Base-by-base conservation (phyloP, 2,797 vertebrate genomes). In the Neosilurus hyrtlii region DNA sequence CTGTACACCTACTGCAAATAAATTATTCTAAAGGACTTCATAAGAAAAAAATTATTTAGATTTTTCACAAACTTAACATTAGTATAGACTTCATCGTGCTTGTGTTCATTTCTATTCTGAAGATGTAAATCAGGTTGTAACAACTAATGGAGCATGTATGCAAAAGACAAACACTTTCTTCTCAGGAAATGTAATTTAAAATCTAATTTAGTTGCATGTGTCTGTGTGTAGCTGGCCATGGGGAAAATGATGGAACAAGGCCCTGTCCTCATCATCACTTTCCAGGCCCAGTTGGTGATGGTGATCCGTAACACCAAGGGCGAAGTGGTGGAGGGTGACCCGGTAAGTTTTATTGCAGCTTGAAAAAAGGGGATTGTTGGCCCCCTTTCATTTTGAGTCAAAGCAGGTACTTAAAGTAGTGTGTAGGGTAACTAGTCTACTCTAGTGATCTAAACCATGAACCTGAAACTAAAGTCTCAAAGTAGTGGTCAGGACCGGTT, bases 191-290 rank as follows among this genome's bases (percentile, higher is more conserved):
- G 79, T 52, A 59, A 80, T 80, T 80, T 80, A 24, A 80, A 71
- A 70, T 68, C 54, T 70, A 71, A 80, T 70, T 80, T 14, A 43
- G 20, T 68, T 67, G 26, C 56, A 3, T 54, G 16, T 57, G 10
- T 78, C 15, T 26, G 54, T 72, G 43, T 54, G 65, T 91, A 99
- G 98, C 85, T 99, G 89, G 95, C 96, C 24, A 96, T 98, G 97
- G 97, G 97, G 62, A 99, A 99, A 93, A 97, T 98, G 95, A 99
- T 99, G 97, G 97, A 99, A 79, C 97, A 99, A 89, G 97, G 97
- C 0, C 97, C 97, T 0, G 97, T 99, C 54, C 89, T 99, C 73
- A 97, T 99, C 63, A 95, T 99, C 91, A 99, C 98, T 43, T 99
- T 99, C 90, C 97, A 98, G 90, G 97, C 97, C 80, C 97, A 99